A percentile compares a stretch with the other conserved stretches of the same genome.
These are phyloP conservation scores for Phasia obesa DNA, from an alignment of 2,888 invertebrate species.

Conservation along the genomic window DNA sequence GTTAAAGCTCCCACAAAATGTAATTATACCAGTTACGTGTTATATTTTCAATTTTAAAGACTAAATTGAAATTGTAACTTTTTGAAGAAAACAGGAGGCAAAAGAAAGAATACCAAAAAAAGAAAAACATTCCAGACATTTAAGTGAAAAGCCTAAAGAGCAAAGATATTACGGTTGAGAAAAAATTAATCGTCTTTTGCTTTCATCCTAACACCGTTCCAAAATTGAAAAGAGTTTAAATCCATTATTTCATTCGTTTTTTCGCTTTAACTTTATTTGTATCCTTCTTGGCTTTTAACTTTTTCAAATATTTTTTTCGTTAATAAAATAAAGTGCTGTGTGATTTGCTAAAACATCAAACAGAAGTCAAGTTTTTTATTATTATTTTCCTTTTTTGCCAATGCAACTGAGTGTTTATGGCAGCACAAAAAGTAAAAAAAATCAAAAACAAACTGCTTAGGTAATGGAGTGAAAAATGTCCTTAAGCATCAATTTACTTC, in stretches of 20 bases:
- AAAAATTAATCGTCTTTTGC: slow-evolving; percentile 57
- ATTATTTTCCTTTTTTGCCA: neutral
- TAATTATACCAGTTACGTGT: too few relatives aligned
- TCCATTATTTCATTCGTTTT: slow-evolving; percentile 31
- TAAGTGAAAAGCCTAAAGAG: slow-evolving; percentile 44
- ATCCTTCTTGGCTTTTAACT: neutral
- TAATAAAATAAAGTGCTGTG: slow-evolving; percentile 12
- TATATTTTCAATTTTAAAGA: neutral
- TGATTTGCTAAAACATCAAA: neutral
- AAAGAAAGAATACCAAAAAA: neutral
- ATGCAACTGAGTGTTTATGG: slow-evolving; percentile 17
- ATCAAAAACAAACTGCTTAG: slow-evolving; percentile 46
- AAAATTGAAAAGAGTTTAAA: slow-evolving; percentile 17
- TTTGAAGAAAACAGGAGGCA: neutral
- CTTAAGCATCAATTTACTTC: slow-evolving; percentile 80
- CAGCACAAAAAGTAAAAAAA: slow-evolving; percentile 15
- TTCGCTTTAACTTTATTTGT: neutral
- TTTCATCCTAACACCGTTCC: slow-evolving; percentile 11
- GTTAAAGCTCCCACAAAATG: too few relatives aligned
- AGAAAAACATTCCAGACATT: neutral
- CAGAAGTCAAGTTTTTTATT: slow-evolving; percentile 16
- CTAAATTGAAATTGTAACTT: slow-evolving; percentile 27
- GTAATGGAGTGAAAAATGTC: slow-evolving; percentile 81
- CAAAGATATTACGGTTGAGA: slow-evolving; percentile 36
- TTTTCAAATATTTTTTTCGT: slow-evolving; percentile 15